phyloP scores from a whole-genome alignment of 1,140 invertebrate species.

The Augochlora pura region DNA sequence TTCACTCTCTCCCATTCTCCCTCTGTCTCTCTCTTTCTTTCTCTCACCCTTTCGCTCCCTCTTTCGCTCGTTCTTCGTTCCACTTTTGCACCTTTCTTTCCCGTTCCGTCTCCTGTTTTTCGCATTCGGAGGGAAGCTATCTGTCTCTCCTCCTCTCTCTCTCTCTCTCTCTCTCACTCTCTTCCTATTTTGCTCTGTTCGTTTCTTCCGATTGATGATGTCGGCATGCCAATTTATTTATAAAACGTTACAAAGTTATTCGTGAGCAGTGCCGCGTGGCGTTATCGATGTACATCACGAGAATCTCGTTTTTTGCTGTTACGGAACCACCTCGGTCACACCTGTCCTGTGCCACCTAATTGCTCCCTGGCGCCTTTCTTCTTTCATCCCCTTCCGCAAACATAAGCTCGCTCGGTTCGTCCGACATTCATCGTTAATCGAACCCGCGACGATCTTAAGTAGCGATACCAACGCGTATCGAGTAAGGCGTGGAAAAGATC shows the following conservation, averaged over 20 bases:
- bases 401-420: not conserved
- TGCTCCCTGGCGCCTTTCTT: slow-evolving; percentile 13
- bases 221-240: slow-evolving; percentile 78
- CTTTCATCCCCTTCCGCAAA: not conserved
- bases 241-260: slow-evolving; percentile 73
- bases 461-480: slow-evolving; percentile 13
- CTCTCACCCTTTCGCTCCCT: not conserved
- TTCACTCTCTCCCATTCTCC: not conserved
- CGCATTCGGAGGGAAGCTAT: slow-evolving; percentile 47
- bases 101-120: not conserved
- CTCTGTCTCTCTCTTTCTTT: not conserved
- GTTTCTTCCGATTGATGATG: slow-evolving; percentile 58
- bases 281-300: slow-evolving; percentile 22
- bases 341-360: not conserved
- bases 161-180: slow-evolving; percentile 7
- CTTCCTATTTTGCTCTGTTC: not conserved
- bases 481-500: slow-evolving; percentile 13
- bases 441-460: not conserved
- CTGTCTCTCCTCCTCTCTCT: slow-evolving; percentile 13
- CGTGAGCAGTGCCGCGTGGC: slow-evolving; percentile 50
- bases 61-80: not conserved
- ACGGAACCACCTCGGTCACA: too few relatives aligned
- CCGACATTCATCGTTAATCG: not conserved
- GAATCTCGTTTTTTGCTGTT: slow-evolving; percentile 3
- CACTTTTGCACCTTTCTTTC: not conserved